Percentiles rank a stretch among this genome's conserved stretches.
phyloP scores from a whole-genome alignment of 2,888 invertebrate species.

The Zygogramma bicolorata region DNA sequence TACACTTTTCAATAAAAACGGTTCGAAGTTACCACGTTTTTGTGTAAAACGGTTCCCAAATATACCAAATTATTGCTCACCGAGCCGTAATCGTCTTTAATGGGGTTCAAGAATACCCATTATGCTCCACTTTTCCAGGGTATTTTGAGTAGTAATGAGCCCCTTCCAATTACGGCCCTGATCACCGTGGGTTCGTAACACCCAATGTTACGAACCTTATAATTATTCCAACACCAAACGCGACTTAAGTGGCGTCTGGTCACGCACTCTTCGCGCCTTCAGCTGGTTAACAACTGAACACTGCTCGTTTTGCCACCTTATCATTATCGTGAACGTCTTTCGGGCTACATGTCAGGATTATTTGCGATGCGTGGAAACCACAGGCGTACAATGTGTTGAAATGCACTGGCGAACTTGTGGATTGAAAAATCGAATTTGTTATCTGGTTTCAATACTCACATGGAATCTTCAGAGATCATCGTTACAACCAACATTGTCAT shows the following conservation, averaged over 20 bases:
- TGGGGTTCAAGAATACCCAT: not conserved
- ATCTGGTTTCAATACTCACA: too few species aligned
- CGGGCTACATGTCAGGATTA: slow-evolving; percentile 12
- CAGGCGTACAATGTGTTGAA: not conserved
- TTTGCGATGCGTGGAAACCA: slow-evolving; percentile 7
- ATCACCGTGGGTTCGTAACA: slow-evolving; percentile 16
- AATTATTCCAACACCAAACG: slow-evolving; percentile 15
- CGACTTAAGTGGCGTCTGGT: slow-evolving; percentile 42
- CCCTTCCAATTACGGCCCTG: slow-evolving; percentile 16
- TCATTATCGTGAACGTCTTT: slow-evolving; percentile 41
- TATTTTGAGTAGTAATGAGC: slow-evolving; percentile 1
- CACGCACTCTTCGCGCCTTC: slow-evolving; percentile 51
- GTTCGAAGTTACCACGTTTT: not conserved
- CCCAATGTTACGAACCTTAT: not conserved
- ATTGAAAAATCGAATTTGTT: too few species aligned
- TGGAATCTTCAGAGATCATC: too few species aligned
- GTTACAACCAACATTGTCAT: too few species aligned
- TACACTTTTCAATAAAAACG: not conserved
- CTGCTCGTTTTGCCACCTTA: slow-evolving; percentile 42
- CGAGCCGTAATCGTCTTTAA: slow-evolving; percentile 7
- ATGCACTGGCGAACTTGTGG: too few species aligned
- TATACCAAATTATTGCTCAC: not conserved
- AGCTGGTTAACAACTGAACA: slow-evolving; percentile 48
- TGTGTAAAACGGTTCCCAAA: not conserved
- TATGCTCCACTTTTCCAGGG: not conserved